phyloP scores from a whole-genome alignment of 2,888 invertebrate species.

The Drosophila niveifrons region DNA sequence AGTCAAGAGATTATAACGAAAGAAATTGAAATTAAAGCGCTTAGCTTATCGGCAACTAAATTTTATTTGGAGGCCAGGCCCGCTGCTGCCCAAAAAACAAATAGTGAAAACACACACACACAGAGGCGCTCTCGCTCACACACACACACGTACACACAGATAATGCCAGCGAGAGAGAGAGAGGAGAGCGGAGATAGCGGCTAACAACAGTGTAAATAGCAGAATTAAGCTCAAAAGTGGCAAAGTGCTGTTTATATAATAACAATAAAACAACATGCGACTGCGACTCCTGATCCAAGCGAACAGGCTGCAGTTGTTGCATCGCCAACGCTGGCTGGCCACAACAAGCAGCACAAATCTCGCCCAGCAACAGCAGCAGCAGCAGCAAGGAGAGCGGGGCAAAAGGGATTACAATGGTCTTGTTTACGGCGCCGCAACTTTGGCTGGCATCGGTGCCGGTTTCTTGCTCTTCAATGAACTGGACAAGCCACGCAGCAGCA shows the following conservation, averaged over 20 bases:
- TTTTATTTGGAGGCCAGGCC: slow-evolving; percentile 25
- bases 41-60: slow-evolving; percentile 44
- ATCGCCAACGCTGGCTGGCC: slow-evolving; percentile 27
- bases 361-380: not conserved
- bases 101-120: slow-evolving; percentile 10
- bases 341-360: slow-evolving; percentile 8
- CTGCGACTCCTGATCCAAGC: slow-evolving; percentile 30
- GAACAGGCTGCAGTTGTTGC: slow-evolving; percentile 28
- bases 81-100: slow-evolving; percentile 15
- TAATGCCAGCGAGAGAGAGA: slow-evolving; percentile 25
- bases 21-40: slow-evolving; percentile 17
- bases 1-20: slow-evolving; percentile 17
- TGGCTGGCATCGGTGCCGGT: slow-evolving; percentile 67
- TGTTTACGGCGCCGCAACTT: slow-evolving; percentile 38
- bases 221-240: slow-evolving; percentile 22
- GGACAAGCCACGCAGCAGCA: slow-evolving; percentile 17
- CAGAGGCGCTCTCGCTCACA: slow-evolving; percentile 8
- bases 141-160: slow-evolving; percentile 2
- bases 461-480: slow-evolving; percentile 59
- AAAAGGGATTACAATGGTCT: slow-evolving; percentile 7
- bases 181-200: not conserved
- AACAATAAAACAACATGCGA: slow-evolving; percentile 30
- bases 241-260: slow-evolving; percentile 13
- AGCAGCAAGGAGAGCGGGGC: not conserved
- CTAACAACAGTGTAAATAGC: slow-evolving; percentile 12